Evolutionary conservation across 1,140 invertebrate species (phyloP).

Genomic region (Orchesella cincta): DNA sequence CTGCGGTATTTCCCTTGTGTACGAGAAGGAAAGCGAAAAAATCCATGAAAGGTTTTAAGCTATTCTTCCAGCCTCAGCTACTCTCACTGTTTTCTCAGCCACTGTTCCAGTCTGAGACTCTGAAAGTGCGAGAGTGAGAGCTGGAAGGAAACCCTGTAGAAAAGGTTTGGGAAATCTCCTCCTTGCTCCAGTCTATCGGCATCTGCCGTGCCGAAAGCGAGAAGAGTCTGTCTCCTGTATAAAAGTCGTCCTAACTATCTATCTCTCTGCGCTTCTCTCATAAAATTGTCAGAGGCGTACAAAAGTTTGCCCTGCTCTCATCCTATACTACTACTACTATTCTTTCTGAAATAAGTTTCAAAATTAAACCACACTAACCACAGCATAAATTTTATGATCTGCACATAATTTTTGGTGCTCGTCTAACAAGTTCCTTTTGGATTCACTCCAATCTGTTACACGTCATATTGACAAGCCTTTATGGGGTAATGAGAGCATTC

Average conservation of each 20-base stretch:
- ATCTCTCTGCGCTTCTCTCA: neutral
- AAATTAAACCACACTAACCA: neutral
- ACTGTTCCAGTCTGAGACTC: neutral
- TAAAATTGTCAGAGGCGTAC: neutral
- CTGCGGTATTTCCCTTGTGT: too few species aligned
- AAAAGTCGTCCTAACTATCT: too few species aligned
- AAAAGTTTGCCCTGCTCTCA: neutral
- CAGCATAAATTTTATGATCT: neutral
- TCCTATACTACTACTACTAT: neutral
- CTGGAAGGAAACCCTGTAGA: neutral
- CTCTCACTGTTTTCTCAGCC: neutral
- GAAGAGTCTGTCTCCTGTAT: too few species aligned
- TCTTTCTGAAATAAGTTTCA: neutral
- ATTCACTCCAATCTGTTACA: too few species aligned
- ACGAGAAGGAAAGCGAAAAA: too few species aligned
- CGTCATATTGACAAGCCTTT: too few species aligned
- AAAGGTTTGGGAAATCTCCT: neutral
- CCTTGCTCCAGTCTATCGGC: neutral
- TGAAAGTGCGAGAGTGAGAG: neutral
- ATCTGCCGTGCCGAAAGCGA: neutral
- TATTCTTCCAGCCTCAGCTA: neutral
- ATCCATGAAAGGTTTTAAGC: neutral
- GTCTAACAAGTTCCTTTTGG: too few species aligned
- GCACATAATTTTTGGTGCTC: too few species aligned
- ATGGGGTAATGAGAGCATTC: too few species aligned